A percentile compares a stretch with the other conserved stretches of the same genome.
Evolutionary conservation across 2,888 invertebrate genomes (phyloP).

Genomic region (Diarsia mendica): DNA sequence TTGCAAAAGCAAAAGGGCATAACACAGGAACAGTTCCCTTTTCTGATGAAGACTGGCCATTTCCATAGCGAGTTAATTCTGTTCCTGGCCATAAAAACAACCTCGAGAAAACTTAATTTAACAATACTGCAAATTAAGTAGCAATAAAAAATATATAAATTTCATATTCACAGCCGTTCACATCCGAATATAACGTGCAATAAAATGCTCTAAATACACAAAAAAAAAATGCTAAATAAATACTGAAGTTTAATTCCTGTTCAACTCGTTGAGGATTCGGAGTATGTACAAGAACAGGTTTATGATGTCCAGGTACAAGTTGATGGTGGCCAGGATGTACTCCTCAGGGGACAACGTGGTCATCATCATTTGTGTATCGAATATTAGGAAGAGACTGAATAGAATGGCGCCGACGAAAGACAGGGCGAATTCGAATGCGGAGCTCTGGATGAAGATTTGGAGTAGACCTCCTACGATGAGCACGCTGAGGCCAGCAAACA

Average conservation of each 20-base stretch:
- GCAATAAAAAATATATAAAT: slow-evolving; percentile 46
- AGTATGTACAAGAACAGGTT: slow-evolving; percentile 96
- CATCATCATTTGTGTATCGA: slow-evolving; percentile 96
- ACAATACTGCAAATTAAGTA: slow-evolving; percentile 41
- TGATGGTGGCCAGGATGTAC: slow-evolving; percentile 96
- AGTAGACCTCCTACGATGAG: slow-evolving; percentile 93
- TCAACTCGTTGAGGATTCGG: slow-evolving; percentile 92
- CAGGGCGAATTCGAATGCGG: slow-evolving; percentile 92
- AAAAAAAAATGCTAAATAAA: slow-evolving; percentile 48
- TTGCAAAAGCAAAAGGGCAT: slow-evolving; percentile 22
- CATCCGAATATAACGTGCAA: slow-evolving; percentile 56
- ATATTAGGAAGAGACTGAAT: slow-evolving; percentile 95
- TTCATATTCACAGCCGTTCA: slow-evolving; percentile 62
- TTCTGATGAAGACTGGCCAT: neutral
- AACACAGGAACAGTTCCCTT: neutral
- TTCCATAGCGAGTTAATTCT: neutral
- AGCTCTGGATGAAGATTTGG: slow-evolving; percentile 94
- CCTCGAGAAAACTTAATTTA: slow-evolving; percentile 21
- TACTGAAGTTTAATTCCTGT: slow-evolving; percentile 82
- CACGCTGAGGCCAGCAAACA: slow-evolving; percentile 92
- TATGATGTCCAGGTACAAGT: slow-evolving; percentile 96
- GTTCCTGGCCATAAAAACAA: slow-evolving; percentile 6
- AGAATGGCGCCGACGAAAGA: slow-evolving; percentile 93
- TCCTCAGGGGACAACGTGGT: slow-evolving; percentile 95
- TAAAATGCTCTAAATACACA: slow-evolving; percentile 62